Conservation (phyloP, 2,113 vertebrate genomes). For the Anarrhichthys ocellatus region DNA sequence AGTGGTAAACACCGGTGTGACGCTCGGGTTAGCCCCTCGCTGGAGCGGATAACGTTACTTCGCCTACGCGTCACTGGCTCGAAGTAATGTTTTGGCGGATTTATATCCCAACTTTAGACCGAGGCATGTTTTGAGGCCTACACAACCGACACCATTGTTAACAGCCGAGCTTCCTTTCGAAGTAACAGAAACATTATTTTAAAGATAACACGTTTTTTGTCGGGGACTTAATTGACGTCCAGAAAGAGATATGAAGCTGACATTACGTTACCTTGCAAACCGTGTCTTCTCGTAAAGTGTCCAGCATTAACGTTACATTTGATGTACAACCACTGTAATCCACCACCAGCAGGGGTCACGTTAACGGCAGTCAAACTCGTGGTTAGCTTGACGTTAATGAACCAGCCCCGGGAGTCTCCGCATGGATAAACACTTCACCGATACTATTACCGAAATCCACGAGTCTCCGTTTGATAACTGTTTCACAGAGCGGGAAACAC, state of each 20-base stretch:
- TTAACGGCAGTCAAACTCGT: background rate
- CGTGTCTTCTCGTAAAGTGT: background rate
- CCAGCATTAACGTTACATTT: constrained; percentile 5
- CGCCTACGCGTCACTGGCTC: background rate
- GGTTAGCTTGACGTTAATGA: background rate
- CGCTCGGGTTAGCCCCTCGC: too few relatives aligned
- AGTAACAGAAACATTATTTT: background rate
- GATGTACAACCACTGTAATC: background rate
- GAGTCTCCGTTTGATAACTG: background rate
- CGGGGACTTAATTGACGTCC: fast-evolving
- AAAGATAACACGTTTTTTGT: background rate
- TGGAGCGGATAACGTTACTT: background rate
- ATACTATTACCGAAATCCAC: background rate
- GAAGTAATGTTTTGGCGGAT: constrained; percentile 1
- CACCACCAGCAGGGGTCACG: background rate
- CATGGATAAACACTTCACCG: constrained; percentile 3
- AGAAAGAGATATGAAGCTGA: background rate
- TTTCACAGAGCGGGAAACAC: background rate
- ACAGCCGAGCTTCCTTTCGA: background rate
- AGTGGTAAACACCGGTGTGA: too few relatives aligned
- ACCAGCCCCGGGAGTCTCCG: background rate
- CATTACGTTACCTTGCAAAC: constrained; percentile 27
- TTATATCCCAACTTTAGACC: constrained; percentile 47
- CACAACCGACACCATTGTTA: background rate
- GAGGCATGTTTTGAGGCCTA: constrained; percentile 75